phyloP scores from a whole-genome alignment of 2,797 vertebrate genomes.

The Decapterus maruadsi region DNA sequence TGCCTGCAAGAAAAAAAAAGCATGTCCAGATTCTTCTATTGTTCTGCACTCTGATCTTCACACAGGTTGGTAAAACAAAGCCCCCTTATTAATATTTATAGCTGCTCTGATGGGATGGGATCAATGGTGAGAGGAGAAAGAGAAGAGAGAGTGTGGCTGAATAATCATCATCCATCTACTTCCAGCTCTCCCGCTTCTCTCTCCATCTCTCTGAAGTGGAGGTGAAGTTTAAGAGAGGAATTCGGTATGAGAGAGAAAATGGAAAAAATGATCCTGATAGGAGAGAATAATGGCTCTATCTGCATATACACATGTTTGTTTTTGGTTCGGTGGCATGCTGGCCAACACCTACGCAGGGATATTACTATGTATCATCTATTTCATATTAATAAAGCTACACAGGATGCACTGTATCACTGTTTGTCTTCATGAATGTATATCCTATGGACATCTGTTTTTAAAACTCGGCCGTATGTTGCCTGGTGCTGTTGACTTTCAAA shows the following conservation, averaged over 20 bases:
- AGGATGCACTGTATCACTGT: background rate
- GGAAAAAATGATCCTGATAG: constrained; percentile 47
- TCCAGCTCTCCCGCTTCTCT: constrained; percentile 72
- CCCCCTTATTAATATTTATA: constrained; percentile 90
- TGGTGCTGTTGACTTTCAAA: constrained; percentile 55
- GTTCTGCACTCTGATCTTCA: constrained; percentile 85
- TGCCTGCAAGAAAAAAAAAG: constrained; percentile 50
- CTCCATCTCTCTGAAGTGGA: constrained; percentile 79
- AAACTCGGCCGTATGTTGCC: constrained; percentile 2
- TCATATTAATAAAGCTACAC: constrained; percentile 23
- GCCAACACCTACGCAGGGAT: constrained; percentile 15
- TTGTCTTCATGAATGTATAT: constrained; percentile 28
- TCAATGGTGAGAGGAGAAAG: constrained; percentile 80
- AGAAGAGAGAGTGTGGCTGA: constrained; percentile 76
- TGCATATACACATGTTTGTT: constrained; percentile 12
- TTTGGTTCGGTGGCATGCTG: background rate
- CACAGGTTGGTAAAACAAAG: constrained; percentile 86
- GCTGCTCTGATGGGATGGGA: constrained; percentile 84
- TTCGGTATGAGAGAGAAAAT: constrained; percentile 37
- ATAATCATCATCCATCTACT: constrained; percentile 85
- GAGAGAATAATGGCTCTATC: constrained; percentile 22
- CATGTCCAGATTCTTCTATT: constrained; percentile 81
- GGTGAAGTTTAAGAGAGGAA: constrained; percentile 70
- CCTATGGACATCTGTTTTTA: constrained; percentile 40
- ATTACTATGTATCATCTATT: constrained; percentile 2